Evolutionary conservation across 2,888 invertebrate species (phyloP), one percentile per base, ranked within the genome.

Genomic region (Eugnorisma glareosa): DNA sequence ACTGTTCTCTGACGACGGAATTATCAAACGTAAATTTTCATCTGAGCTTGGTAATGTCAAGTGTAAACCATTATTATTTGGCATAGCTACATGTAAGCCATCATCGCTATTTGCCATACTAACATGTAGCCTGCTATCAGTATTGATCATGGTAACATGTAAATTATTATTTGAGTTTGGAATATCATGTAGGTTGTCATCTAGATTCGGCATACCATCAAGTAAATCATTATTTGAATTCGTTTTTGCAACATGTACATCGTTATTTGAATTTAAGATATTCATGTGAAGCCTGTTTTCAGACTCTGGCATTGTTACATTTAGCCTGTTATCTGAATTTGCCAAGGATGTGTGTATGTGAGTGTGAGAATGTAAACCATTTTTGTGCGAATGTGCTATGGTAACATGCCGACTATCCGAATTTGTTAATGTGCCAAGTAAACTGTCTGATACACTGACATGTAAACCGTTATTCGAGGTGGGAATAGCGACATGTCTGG

Each of bases 61-160:
- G 66, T 83, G 73, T 79, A 86, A 87, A 79, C 76, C 78, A 21
- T 82, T 81, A 28, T 80, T 67, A 79, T 75, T 79, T 64, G 76
- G 68, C 63, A 86, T 67, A 48, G 57, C 43, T 59, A 69, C 51
- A 48, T 84, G 84, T 67, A 84, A 63, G 45, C 66, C 61, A 73
- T 71, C 31, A 37, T 74, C n/a, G 2, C 28, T 82, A 76, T 72
- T 85, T 67, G 85, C 63, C 69, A 86, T 75, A 48, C 43, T 70
- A 35, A 77, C 74, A 70, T 82, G 74, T 61, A 86, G 67, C 45
- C 67, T 73, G 28, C 54, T 74, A 48, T 72, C 51, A 15, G 76
- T 37, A 69, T 64, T 73, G 71, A 82, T 61, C 69, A 87, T 67
- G 48, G 75, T 73, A 64, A 75, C 68, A 75, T 84, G 82, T 70